phyloP scores from a whole-genome alignment of 2,888 invertebrate species.

The Spatulosminthurus flaviceps region DNA sequence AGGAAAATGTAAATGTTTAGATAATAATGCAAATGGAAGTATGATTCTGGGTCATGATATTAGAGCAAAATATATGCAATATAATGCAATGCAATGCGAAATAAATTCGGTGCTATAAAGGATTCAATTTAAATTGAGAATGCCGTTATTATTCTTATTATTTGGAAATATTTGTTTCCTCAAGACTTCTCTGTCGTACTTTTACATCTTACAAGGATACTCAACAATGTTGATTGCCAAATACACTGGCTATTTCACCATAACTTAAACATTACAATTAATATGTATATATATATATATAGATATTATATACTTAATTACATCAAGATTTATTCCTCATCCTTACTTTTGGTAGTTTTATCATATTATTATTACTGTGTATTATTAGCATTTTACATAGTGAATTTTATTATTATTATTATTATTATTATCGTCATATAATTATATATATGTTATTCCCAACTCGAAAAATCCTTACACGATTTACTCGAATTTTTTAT shows the following conservation, averaged over 20 bases:
- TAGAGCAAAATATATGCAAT: too few species aligned
- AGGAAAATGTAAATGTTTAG: too few species aligned
- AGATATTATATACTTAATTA: background rate
- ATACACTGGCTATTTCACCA: constrained; percentile 32
- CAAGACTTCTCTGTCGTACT: constrained; percentile 47
- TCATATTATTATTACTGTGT: constrained; percentile 21
- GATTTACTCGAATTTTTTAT: constrained; percentile 20
- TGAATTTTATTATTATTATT: too few species aligned
- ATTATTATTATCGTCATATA: background rate
- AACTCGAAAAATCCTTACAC: constrained; percentile 29
- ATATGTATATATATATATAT: too few species aligned
- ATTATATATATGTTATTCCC: background rate
- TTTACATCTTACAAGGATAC: constrained; percentile 45
- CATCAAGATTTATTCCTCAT: constrained; percentile 1
- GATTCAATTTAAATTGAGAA: constrained; percentile 48
- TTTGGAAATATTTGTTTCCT: constrained; percentile 38
- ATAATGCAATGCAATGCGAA: too few species aligned
- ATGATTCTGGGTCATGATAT: too few species aligned
- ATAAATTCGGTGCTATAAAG: too few species aligned
- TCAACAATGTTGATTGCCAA: constrained; percentile 54
- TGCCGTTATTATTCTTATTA: constrained; percentile 36
- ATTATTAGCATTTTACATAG: background rate
- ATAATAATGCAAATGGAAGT: too few species aligned
- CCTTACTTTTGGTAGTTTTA: constrained; percentile 29
- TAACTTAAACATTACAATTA: constrained; percentile 12